Conservation (phyloP, 2,113 vertebrate genomes). For the Gnathonemus longibarbis region DNA sequence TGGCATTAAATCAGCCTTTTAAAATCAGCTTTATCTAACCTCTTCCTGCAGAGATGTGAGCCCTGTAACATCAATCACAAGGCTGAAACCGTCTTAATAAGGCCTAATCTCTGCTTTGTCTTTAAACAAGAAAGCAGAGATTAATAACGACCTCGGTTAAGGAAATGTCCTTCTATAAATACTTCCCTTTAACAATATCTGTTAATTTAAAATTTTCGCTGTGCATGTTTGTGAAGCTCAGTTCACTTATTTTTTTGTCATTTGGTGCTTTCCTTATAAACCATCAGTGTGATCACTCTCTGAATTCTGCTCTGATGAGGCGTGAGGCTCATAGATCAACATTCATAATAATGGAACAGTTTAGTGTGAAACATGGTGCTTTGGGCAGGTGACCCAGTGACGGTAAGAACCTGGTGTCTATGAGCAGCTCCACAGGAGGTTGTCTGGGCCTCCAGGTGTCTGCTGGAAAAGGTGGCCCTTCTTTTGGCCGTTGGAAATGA, state of each 20-base stretch:
- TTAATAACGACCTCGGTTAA: conserved; percentile 53
- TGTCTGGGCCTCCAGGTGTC: background rate
- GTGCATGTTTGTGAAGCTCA: background rate
- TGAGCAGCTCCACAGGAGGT: background rate
- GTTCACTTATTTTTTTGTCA: background rate
- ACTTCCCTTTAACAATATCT: conserved; percentile 50
- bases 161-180: conserved; percentile 54
- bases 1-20: conserved; percentile 58
- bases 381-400: background rate
- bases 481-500: background rate
- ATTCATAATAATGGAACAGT: conserved; percentile 51
- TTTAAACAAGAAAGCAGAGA: conserved; percentile 19
- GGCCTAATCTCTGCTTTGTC: conserved; percentile 56
- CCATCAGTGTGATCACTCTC: background rate
- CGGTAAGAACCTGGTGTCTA: background rate
- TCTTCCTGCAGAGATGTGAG: conserved; percentile 48
- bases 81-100: conserved; percentile 46
- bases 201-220: conserved; percentile 11
- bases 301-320: conserved; percentile 42
- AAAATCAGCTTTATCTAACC: conserved; percentile 59
- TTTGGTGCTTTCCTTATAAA: background rate
- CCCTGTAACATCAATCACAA: conserved; percentile 3
- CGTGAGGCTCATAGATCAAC: conserved; percentile 43
- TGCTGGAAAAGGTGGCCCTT: background rate
- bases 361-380: background rate